Conservation (phyloP, 2,113 vertebrate genomes). For the Suncus etruscus region DNA sequence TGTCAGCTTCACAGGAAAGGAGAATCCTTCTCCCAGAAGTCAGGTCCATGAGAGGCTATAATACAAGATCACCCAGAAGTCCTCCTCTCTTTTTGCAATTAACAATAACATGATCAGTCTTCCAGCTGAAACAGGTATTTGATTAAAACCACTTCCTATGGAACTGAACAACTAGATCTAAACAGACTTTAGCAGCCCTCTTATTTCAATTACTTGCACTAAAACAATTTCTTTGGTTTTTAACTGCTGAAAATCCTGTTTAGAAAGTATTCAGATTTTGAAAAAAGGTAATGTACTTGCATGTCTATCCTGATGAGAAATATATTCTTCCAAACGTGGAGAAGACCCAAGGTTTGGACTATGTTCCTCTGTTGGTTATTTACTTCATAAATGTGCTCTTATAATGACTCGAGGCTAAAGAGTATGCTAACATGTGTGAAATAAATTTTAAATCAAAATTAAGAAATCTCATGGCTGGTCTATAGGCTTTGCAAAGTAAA, state of each 20-base stretch:
- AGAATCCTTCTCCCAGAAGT: background rate
- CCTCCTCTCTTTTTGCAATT: background rate
- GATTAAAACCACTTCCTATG: conserved; percentile 67
- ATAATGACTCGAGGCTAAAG: background rate
- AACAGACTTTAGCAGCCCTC: conserved; percentile 51
- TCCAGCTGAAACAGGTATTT: conserved; percentile 55
- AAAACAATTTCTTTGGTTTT: conserved; percentile 61
- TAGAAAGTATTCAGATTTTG: conserved; percentile 42
- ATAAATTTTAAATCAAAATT: conserved; percentile 30
- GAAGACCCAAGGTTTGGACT: background rate
- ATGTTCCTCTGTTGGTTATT: conserved; percentile 28
- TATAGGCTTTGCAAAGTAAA: conserved; percentile 18
- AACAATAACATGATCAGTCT: conserved; percentile 29
- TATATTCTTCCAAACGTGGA: conserved; percentile 37
- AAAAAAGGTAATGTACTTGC: conserved; percentile 54
- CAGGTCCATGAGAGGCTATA: background rate
- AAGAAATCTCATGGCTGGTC: conserved; percentile 20
- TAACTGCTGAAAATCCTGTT: conserved; percentile 34
- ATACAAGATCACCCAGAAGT: conserved; percentile 38
- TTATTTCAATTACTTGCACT: conserved; percentile 62
- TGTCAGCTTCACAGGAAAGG: conserved; percentile 20
- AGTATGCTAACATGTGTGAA: conserved; percentile 8
- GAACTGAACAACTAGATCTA: conserved; percentile 69
- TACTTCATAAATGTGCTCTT: conserved; percentile 58
- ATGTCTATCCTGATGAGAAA: conserved; percentile 41